phyloP scores from a whole-genome alignment of 2,888 invertebrate species.

The Luperina testacea region DNA sequence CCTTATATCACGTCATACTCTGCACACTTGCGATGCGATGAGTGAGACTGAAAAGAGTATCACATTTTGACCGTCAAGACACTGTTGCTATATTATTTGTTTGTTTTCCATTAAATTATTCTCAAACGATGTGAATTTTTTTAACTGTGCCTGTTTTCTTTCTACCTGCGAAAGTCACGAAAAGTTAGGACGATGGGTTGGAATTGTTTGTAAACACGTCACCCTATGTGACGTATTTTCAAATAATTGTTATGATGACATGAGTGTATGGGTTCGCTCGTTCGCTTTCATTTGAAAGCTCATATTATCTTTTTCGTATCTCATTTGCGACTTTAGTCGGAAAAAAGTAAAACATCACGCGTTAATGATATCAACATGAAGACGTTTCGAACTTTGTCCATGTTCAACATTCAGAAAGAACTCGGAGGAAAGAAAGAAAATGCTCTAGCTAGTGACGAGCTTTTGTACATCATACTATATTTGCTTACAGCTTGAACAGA shows the following conservation, averaged over 20 bases:
- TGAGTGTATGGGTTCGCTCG: background rate
- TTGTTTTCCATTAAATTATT: background rate
- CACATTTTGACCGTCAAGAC: background rate
- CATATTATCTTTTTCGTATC: background rate
- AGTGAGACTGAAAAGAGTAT: background rate
- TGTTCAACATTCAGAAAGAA: slow-evolving; percentile 30
- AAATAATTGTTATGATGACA: background rate
- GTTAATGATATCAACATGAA: background rate
- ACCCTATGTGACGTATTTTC: background rate
- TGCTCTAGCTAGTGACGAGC: background rate
- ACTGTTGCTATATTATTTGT: background rate
- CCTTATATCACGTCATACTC: background rate
- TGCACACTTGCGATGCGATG: background rate
- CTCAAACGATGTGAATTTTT: background rate
- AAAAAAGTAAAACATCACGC: slow-evolving; percentile 5
- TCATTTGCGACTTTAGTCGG: background rate
- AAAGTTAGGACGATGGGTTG: background rate
- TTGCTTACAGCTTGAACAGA: slow-evolving; percentile 17
- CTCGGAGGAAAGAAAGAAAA: slow-evolving; percentile 3
- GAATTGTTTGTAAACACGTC: background rate
- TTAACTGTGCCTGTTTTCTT: background rate
- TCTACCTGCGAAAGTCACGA: background rate
- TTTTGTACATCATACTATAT: slow-evolving; percentile 22
- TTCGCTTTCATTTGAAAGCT: background rate
- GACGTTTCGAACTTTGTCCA: background rate